phyloP scores from a whole-genome alignment of 2,113 vertebrate species.

The Lynx canadensis region DNA sequence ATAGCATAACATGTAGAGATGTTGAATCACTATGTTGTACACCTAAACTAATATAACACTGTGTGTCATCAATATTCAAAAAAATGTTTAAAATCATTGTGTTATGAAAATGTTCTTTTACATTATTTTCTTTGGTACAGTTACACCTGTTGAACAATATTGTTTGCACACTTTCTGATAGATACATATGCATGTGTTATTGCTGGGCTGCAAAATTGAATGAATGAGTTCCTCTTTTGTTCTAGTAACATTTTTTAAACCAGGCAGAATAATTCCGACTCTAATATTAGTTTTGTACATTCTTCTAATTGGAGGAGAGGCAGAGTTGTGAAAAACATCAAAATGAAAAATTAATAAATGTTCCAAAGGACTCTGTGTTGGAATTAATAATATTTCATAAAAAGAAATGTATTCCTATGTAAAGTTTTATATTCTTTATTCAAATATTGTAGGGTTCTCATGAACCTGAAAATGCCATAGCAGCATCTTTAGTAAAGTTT shows the following conservation, averaged over 20 bases:
- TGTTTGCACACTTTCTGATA: conserved; percentile 25
- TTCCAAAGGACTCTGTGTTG: neutral
- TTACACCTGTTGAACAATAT: conserved; percentile 69
- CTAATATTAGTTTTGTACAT: conserved; percentile 49
- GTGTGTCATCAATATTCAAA: neutral
- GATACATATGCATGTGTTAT: conserved; percentile 62
- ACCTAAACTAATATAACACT: neutral
- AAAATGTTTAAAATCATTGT: neutral
- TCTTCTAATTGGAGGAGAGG: neutral
- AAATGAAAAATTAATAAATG: neutral
- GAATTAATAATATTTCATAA: conserved; percentile 54
- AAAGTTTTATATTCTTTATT: conserved; percentile 12
- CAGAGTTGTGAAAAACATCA: neutral
- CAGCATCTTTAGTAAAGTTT: conserved; percentile 10
- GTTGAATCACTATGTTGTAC: neutral
- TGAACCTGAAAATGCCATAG: conserved; percentile 26
- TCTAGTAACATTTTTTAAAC: conserved; percentile 63
- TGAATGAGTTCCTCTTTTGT: conserved; percentile 71
- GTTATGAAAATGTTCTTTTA: conserved; percentile 27
- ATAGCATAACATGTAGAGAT: neutral
- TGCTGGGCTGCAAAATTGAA: conserved; percentile 66
- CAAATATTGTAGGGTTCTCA: neutral
- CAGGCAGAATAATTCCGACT: conserved; percentile 29
- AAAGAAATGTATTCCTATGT: conserved; percentile 24
- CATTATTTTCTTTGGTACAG: conserved; percentile 37